phyloP scores from a whole-genome alignment of 2,888 invertebrate species.

The Spisula subtruncata region DNA sequence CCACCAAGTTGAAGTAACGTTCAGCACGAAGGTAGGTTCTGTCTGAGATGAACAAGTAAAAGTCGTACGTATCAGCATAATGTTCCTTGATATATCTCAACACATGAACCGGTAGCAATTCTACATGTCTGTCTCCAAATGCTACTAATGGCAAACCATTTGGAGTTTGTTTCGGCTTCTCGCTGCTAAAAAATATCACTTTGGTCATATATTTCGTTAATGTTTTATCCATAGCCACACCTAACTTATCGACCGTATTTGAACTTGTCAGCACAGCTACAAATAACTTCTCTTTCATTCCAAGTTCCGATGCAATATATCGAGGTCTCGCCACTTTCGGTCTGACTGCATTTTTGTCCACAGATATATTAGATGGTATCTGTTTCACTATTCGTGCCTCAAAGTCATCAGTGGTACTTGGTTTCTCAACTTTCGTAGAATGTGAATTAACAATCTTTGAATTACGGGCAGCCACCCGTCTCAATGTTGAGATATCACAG shows the following conservation, averaged over 20 bases:
- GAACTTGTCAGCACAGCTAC: slow-evolving; percentile 93
- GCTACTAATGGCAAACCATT: slow-evolving; percentile 91
- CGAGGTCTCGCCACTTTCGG: slow-evolving; percentile 90
- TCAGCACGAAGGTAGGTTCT: slow-evolving; percentile 94
- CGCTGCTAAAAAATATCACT: slow-evolving; percentile 92
- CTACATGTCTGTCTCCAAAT: slow-evolving; percentile 93
- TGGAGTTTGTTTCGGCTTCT: slow-evolving; percentile 71
- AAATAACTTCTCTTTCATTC: slow-evolving; percentile 95
- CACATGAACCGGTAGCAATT: slow-evolving; percentile 94
- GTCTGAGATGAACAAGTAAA: slow-evolving; percentile 96
- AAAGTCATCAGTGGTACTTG: slow-evolving; percentile 77
- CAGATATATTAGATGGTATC: slow-evolving; percentile 55
- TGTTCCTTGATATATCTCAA: slow-evolving; percentile 96
- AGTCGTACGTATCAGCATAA: slow-evolving; percentile 96
- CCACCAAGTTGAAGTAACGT: slow-evolving; percentile 92
- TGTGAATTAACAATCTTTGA: slow-evolving; percentile 25
- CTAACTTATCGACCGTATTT: slow-evolving; percentile 90
- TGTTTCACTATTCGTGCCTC: slow-evolving; percentile 78
- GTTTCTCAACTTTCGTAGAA: slow-evolving; percentile 39
- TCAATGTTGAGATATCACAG: slow-evolving; percentile 74
- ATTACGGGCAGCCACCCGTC: slow-evolving; percentile 62
- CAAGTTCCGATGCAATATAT: slow-evolving; percentile 98
- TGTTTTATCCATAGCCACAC: slow-evolving; percentile 95
- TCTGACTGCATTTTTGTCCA: slow-evolving; percentile 64
- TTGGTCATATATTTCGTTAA: slow-evolving; percentile 94